Percentiles rank a stretch among this genome's conserved stretches.
Evolutionary conservation across 2,888 invertebrate species (phyloP).

Genomic region (Neocrepidodera transversa): DNA sequence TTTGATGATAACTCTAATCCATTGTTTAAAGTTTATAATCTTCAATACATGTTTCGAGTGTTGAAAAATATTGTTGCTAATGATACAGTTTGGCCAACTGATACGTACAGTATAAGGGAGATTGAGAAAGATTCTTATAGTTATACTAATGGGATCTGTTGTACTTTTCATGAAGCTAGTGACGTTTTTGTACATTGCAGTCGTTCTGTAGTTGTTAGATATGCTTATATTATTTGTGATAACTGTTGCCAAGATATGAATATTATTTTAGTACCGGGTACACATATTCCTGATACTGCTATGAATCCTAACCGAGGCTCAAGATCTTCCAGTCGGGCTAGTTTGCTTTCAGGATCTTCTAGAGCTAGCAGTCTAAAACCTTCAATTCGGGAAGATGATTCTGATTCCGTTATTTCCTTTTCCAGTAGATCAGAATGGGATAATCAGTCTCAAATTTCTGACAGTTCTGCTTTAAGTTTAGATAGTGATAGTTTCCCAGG

Average conservation of each 20-base stretch:
- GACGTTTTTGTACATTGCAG: constrained; percentile 57
- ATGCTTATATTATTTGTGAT: constrained; percentile 61
- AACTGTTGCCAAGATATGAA: constrained; percentile 59
- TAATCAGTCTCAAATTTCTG: constrained; percentile 25
- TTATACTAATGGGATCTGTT: constrained; percentile 53
- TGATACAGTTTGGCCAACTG: constrained; percentile 40
- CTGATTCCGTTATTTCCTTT: constrained; percentile 29
- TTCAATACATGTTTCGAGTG: constrained; percentile 53
- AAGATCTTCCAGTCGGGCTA: constrained; percentile 24
- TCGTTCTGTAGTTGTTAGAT: constrained; percentile 59
- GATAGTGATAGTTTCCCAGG: constrained; percentile 20
- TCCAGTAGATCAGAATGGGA: constrained; percentile 38
- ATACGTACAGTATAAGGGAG: constrained; percentile 50
- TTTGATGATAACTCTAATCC: constrained; percentile 28
- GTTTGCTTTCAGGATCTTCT: constrained; percentile 17
- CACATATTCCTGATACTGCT: constrained; percentile 57
- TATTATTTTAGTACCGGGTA: constrained; percentile 56
- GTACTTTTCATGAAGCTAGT: constrained; percentile 58
- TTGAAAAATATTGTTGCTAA: constrained; percentile 49
- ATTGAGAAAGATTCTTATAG: constrained; percentile 57
- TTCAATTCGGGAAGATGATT: constrained; percentile 30
- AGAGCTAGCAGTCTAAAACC: not conserved
- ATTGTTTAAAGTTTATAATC: constrained; percentile 51
- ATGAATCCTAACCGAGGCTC: constrained; percentile 1
- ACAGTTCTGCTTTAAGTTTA: not conserved